Percentiles rank a stretch among this genome's conserved stretches.
Evolutionary conservation across 2,113 vertebrate species (phyloP).

Genomic region (Myanophis thanlyinensis): DNA sequence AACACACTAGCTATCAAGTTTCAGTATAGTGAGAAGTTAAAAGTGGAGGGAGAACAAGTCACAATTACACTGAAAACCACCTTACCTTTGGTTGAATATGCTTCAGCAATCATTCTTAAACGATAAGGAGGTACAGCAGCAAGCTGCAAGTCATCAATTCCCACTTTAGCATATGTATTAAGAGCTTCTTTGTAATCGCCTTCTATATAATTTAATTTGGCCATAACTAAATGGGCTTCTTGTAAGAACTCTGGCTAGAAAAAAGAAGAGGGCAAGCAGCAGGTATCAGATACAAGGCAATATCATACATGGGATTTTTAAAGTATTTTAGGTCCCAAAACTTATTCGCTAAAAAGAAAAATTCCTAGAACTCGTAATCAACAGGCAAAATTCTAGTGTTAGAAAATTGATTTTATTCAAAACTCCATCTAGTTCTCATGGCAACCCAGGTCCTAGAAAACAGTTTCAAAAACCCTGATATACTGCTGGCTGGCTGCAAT

Average conservation of each 20-base stretch:
- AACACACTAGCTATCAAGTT: neutral
- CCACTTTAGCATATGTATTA: conserved; percentile 80
- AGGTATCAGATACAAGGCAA: neutral
- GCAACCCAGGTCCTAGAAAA: neutral
- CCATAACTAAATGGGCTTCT: conserved; percentile 90
- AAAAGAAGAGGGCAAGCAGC: conserved; percentile 39
- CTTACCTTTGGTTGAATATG: conserved; percentile 92
- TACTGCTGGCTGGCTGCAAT: too few species aligned
- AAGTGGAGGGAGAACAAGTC: neutral
- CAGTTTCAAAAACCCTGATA: neutral
- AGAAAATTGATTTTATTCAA: neutral
- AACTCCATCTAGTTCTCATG: neutral
- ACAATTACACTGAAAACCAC: neutral
- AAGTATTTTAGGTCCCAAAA: neutral
- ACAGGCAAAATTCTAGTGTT: neutral
- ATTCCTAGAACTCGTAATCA: neutral
- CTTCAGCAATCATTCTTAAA: conserved; percentile 92
- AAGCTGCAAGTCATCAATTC: conserved; percentile 88
- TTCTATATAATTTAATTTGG: conserved; percentile 92
- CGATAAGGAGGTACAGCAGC: conserved; percentile 83
- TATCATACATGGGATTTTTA: neutral
- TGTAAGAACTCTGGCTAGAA: conserved; percentile 90
- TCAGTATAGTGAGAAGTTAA: neutral
- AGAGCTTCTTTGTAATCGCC: conserved; percentile 87
- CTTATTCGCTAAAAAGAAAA: neutral